Conservation (phyloP, 1,140 invertebrate species). For the Campodea augens region DNA sequence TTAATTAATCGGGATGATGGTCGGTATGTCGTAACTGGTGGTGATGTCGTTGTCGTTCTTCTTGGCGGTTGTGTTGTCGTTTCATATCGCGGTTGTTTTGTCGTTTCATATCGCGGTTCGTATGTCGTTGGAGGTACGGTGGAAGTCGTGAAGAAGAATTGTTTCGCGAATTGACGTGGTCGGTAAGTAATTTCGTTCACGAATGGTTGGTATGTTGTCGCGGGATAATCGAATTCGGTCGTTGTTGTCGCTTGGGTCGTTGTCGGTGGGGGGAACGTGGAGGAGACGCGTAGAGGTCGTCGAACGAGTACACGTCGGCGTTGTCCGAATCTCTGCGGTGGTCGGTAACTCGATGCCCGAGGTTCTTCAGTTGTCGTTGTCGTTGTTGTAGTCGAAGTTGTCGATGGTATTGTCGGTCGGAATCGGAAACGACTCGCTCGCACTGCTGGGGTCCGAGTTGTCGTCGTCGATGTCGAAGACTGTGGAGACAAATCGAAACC, state of each 20-base stretch:
- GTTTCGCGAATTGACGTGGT: no score
- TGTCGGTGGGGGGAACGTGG: no score
- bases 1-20: background rate
- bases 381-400: background rate
- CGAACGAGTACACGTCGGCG: background rate
- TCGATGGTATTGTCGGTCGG: background rate
- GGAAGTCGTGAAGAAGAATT: no score
- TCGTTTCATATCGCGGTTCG: background rate
- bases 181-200: no score
- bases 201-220: no score
- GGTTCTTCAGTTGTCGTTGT: background rate
- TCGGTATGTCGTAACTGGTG: constrained; percentile 1
- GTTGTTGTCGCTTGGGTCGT: no score
- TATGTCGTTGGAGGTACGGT: no score
- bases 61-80: background rate
- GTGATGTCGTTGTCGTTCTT: background rate
- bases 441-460: background rate
- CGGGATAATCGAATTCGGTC: no score
- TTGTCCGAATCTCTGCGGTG: background rate
- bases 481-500: background rate
- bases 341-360: background rate
- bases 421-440: background rate
- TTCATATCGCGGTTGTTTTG: background rate
- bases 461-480: background rate
- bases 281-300: no score